Evolutionary conservation across 2,888 invertebrate genomes (phyloP), one percentile per base, ranked within the genome.

Genomic region (Galerucella pusilla): DNA sequence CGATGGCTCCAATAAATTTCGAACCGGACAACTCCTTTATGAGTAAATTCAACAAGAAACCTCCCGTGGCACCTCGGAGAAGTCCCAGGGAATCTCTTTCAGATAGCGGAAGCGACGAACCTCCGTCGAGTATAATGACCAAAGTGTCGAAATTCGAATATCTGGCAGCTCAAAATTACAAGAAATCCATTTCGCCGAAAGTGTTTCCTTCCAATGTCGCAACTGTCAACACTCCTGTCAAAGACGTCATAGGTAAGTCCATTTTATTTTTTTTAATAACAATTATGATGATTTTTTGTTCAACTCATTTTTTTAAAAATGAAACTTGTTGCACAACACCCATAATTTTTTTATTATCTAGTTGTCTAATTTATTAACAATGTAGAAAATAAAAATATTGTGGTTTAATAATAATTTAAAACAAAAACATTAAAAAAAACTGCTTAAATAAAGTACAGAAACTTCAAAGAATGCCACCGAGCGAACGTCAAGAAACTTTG

Each of bases 141-240:
- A 95, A 94, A 89, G 92, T 94, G 2, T 94, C 94, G 0, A 94
- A 94, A 86, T 94, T 94, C 87, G 95, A 94, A 85, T 93, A 92
- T 85, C 90, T 94, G 79, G 93, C 94, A 1, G 92, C 92, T 71
- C 90, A 90, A 76, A 91, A 91, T 75, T 90, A 91, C 78, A 91
- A 91, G 84, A 90, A 88, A 78, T 86, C 88, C 59, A 89, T 89
- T 67, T 91, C 93, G 0, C 95, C 95, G 0, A 96, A 96, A 88
- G 95, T 96, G 0, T 96, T 96, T 81, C 93, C 93, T 28, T 90
- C 94, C 0, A 94, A 94, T 83, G 92, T 93, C 9, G 86, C 94
- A 10, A 95, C 95, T 0, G 93, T 94, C 0, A 95, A 93, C 80
- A 94, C 94, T 5, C 95, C 95, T 0, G 95, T 95, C 0, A 94